Evolutionary conservation across 2,113 vertebrate species (phyloP).

Genomic region (Chloropsis cyanopogon): DNA sequence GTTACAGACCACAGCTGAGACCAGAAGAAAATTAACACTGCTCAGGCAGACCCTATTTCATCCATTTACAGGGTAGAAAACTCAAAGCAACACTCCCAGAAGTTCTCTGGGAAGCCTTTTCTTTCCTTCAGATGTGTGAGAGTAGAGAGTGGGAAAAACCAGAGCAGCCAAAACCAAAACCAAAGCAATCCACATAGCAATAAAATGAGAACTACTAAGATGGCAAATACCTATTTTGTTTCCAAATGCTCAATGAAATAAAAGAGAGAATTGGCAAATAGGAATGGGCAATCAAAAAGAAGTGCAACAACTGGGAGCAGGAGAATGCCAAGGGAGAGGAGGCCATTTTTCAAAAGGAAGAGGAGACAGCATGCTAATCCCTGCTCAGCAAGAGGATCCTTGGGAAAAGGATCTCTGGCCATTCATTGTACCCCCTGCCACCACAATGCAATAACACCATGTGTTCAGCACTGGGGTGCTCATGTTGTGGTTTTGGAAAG

Average conservation of each 20-base stretch:
- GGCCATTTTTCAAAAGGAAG: background rate
- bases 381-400: background rate
- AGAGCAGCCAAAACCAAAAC: background rate
- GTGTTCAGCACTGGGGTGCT: accelerated
- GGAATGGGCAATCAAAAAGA: background rate
- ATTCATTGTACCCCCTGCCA: accelerated
- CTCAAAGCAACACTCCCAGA: background rate
- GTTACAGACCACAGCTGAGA: background rate
- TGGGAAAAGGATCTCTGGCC: background rate
- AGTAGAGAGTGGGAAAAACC: background rate
- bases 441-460: background rate
- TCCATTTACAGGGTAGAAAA: background rate
- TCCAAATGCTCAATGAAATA: background rate
- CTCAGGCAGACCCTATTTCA: background rate
- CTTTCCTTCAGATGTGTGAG: background rate
- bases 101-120: background rate
- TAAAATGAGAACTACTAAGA: background rate
- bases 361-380: background rate
- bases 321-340: accelerated
- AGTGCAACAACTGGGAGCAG: background rate
- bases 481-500: accelerated
- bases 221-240: background rate
- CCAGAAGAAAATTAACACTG: background rate
- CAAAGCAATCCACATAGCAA: background rate
- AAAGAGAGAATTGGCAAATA: background rate